Percentiles rank a stretch among this genome's conserved stretches.
phyloP scores from a whole-genome alignment of 2,113 vertebrate species.

The Ivindomyrus marchei region DNA sequence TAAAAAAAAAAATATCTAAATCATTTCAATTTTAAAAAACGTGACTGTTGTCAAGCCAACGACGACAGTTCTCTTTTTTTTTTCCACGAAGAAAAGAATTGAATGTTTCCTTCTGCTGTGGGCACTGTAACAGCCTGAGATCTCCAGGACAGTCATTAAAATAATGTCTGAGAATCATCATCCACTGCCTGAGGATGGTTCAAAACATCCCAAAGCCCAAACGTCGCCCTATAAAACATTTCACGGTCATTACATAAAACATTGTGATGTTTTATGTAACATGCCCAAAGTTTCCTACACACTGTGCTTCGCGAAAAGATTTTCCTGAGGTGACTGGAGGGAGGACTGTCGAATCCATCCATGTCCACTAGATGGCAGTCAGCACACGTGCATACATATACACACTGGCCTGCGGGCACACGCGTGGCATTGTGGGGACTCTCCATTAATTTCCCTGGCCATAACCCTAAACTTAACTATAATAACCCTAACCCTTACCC shows the following conservation, averaged over 20 bases:
- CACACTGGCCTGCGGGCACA: background rate
- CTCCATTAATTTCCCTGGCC: background rate
- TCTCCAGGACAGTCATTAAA: constrained; percentile 1
- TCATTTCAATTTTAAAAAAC: background rate
- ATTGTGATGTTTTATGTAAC: background rate
- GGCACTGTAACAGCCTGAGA: background rate
- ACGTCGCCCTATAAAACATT: background rate
- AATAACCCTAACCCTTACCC: background rate
- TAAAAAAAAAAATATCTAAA: background rate
- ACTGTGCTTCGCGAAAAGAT: background rate
- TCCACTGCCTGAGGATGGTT: background rate
- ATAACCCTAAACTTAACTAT: background rate
- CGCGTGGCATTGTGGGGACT: background rate
- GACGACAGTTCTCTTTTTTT: background rate
- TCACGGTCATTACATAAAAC: background rate
- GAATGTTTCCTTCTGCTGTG: background rate
- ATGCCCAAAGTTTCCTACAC: background rate
- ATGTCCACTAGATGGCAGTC: constrained; percentile 10
- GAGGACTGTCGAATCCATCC: background rate
- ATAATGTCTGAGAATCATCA: background rate
- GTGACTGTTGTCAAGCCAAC: background rate
- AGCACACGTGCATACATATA: background rate
- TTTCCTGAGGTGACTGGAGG: background rate
- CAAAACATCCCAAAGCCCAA: background rate
- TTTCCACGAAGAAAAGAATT: background rate